Evolutionary conservation across 2,888 invertebrate genomes (phyloP), one percentile per base, ranked within the genome.

Genomic region (Morinoia aosen): DNA sequence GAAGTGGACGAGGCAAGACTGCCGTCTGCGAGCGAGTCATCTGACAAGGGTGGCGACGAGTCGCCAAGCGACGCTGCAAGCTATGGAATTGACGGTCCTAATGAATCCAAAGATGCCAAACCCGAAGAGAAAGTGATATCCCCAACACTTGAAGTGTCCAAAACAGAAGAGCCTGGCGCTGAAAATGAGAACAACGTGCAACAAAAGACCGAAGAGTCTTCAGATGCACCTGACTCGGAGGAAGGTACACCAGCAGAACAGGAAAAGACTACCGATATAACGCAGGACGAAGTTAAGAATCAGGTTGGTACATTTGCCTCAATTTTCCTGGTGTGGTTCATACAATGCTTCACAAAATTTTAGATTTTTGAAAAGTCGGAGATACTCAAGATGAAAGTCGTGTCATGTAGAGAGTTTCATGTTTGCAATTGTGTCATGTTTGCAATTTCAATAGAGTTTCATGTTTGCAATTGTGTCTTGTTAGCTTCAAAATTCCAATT

Each of bases 1-100:
- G 93, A 93, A 33, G 93, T 93, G 93, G 56, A 56, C 12, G 93
- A 93, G 7, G n/a, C 93, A 58, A 93, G 93, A 93, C 57, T 33
- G 93, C n/a, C 93, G 57, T 57, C 57, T 57, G 93, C 93, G 76
- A 76, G 25, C 76, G 76, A 76, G 76, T 19, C 33, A 33, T 76
- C 76, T 33, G 76, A 76, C 33, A 76, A 76, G 33, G 25, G 76
- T 76, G 76, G 25, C 76, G 76, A 76, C 76, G 76, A 76, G 76
- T 16, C 76, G 19, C 76, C 76, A 76, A 76, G 76, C 33, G 76
- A 7, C 33, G 76, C 19, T 16, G 76, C 33, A 33, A 33, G 76
- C 25, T 76, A 76, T 93, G 40, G 25, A 33, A 33, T 33, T 56
- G 93, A 93, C 57, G 33, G 12, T 25, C 10, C 56, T 33, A 56